These are phyloP conservation scores for Leucopsar rothschildi DNA, from an alignment of 2,113 vertebrate species.

Conservation along the genomic window DNA sequence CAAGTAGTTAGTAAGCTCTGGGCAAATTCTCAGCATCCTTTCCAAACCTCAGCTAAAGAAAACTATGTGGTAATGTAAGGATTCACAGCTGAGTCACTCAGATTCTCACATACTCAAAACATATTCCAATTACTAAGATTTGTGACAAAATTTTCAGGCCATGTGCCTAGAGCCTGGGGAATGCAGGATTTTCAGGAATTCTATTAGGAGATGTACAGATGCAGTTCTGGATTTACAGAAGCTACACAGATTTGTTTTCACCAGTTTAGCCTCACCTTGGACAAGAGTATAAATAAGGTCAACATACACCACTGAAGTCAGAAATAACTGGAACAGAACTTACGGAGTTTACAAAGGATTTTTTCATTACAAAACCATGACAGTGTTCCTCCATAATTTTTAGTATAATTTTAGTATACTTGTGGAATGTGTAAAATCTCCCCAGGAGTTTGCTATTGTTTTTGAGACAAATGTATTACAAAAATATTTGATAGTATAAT, in stretches of 20 bases:
- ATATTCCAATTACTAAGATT: not conserved
- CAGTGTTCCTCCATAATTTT: not conserved
- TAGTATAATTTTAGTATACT: not conserved
- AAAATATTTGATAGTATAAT: not conserved
- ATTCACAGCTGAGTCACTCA: not conserved
- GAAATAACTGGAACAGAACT: not conserved
- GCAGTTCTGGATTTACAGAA: not conserved
- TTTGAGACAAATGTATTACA: not conserved
- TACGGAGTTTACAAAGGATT: not conserved
- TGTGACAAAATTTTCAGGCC: not conserved
- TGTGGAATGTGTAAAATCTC: not conserved
- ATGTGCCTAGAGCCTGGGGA: not conserved
- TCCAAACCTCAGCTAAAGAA: not conserved
- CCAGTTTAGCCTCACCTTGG: not conserved
- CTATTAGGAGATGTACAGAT: not conserved
- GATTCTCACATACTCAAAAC: not conserved
- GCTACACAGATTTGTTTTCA: not conserved
- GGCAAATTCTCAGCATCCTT: not conserved
- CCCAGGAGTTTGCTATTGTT: not conserved
- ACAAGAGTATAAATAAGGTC: not conserved
- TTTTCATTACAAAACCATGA: not conserved
- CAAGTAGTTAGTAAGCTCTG: not conserved
- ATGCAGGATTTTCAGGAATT: not conserved
- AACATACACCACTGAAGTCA: not conserved
- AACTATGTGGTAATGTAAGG: not conserved